Evolutionary conservation across 2,797 vertebrate genomes (phyloP), one percentile per base, ranked within the genome.

Genomic region (Simalia tracyae): DNA sequence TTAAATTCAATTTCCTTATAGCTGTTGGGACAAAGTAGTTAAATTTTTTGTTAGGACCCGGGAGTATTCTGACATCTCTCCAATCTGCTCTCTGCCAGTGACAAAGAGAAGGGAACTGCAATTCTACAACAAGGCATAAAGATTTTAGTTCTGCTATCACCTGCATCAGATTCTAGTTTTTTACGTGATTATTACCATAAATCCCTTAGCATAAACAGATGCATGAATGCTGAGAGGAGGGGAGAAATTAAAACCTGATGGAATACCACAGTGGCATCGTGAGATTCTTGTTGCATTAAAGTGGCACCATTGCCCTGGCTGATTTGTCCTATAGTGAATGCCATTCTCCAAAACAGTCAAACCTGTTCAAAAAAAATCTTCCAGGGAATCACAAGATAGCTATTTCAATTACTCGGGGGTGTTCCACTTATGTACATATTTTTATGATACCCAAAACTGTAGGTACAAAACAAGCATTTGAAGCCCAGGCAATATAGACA

Each of bases 361-460:
- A 15, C 88, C 87, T 93, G 0, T 28, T 94, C 84, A 92, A 95
- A 95, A n/a, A 54, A 56, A 91, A 93, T 11, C 19, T 36, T 66
- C n/a, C 2, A 88, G 61, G 90, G 84, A 87, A 60, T 36, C 84
- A 86, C 0, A 68, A 54, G 90, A 24, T 9, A 90, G n/a, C 92
- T 90, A 36, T 88, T 92, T 92, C 17, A n/a, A 57, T 87, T 93
- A 87, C 66, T 14, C 89, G 59, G 36, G 50, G 0, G 0, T 87
- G 64, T 5, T 68, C 28, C n/a, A 68, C 4, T 68, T 31, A 12
- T 50, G 42, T 0, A 92, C 15, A n/a, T 72, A 19, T 50, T 86
- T 92, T 90, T 86, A 85, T 93, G 57, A 54, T 66, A 56, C 85
- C 63, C 42, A 93, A 84, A 94, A 84, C 81, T 86, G 19, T 86